Percentiles rank a stretch among this genome's conserved stretches.
phyloP scores from a whole-genome alignment of 1,140 invertebrate species.

The Spodoptera frugiperda region DNA sequence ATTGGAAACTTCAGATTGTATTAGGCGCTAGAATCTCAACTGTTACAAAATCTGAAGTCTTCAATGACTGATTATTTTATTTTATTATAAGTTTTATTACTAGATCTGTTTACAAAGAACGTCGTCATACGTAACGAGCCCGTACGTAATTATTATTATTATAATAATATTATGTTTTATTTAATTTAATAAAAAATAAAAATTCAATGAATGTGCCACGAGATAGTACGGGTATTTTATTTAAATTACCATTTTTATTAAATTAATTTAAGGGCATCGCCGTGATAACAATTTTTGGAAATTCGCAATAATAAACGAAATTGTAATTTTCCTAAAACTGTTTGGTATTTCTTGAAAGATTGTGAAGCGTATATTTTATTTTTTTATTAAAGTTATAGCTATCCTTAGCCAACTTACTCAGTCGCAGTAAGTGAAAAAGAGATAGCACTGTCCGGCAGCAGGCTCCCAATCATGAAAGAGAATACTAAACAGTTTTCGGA shows the following conservation, averaged over 20 bases:
- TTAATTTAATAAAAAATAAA: conserved; percentile 55
- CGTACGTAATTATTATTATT: conserved; percentile 69
- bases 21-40: conserved; percentile 79
- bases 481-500: conserved; percentile 26
- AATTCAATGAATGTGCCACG: conserved; percentile 71
- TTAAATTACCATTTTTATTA: conserved; percentile 62
- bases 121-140: conserved; percentile 57
- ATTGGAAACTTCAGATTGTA: conserved; percentile 80
- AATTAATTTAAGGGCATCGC: conserved; percentile 47
- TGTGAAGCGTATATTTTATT: conserved; percentile 1
- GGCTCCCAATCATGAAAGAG: conserved; percentile 5
- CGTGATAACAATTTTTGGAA: conserved; percentile 50
- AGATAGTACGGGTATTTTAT: conserved; percentile 75
- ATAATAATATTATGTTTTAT: conserved; percentile 48
- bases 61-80: conserved; percentile 79
- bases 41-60: conserved; percentile 74
- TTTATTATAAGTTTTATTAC: conserved; percentile 63
- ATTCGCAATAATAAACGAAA: conserved; percentile 11
- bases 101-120: conserved; percentile 71
- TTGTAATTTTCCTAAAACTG: not conserved
- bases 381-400: conserved; percentile 25
- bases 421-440: conserved; percentile 56
- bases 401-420: conserved; percentile 55
- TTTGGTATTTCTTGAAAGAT: conserved; percentile 4
- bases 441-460: conserved; percentile 46